Evolutionary conservation across 2,797 vertebrate species (phyloP), one percentile per base, ranked within the genome.

Genomic region (Scyliorhinus canicula): DNA sequence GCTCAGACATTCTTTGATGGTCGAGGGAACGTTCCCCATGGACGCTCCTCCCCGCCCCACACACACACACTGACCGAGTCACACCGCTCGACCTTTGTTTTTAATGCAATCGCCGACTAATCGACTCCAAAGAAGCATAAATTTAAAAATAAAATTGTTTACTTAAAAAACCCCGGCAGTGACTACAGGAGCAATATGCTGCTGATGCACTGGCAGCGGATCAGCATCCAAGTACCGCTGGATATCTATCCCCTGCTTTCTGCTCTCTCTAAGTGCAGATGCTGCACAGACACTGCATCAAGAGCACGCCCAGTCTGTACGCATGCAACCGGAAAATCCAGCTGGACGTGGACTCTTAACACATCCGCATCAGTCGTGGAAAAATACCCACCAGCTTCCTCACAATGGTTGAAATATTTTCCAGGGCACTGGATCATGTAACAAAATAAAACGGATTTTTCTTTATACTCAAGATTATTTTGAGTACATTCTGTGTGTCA

Each of bases 1-100:
- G 97, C 98, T 98, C 96, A 99, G 97, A 96, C 98, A 99, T 95
- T 98, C 98, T 97, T 99, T 99, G 96, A 98, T 97, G 7, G 98
- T 97, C 1, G 97, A 96, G 93, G 98, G 98, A 95, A 98, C 95
- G 96, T 98, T 98, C 96, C 98, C 98, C 98, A 99, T 99, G 96
- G 95, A 95, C 95, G 88, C 8, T 21, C 16, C 77, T 79, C 77
- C 16, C 77, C 12, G 3, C n/a, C 77, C 4, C n/a, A 19, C 77
- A n/a, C n/a, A 44, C n/a, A 79, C 14, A 79, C 16, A 19, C 16
- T 16, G 35, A 14, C 71, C 71, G 71, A 77, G 12, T 79, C n/a
- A 65, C 24, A 24, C 14, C 26, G 21, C 35, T 52, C 16, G 44
- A 1, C 0, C 24, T 40, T 40, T 5, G 55, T 35, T 21, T 16